A percentile compares a stretch with the other conserved stretches of the same genome.
Conservation (phyloP, 2,797 vertebrate genomes). For the Myotis planiceps region DNA sequence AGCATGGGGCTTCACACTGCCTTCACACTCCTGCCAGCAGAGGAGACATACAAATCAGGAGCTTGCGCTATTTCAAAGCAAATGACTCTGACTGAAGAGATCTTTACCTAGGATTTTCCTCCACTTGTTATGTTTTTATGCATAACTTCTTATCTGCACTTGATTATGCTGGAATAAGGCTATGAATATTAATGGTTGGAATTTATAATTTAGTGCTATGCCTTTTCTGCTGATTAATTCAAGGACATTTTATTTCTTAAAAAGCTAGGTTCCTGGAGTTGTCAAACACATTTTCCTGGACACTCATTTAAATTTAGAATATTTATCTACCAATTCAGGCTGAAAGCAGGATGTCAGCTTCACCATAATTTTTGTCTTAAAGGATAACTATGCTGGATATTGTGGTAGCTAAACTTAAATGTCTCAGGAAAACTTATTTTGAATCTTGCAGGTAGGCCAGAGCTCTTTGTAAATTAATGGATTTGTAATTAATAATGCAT, state of each 20-base stretch:
- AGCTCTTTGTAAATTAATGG: conserved; percentile 71
- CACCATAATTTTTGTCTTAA: conserved; percentile 67
- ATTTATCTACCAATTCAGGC: conserved; percentile 79
- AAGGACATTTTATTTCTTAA: conserved; percentile 88
- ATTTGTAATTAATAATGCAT: conserved; percentile 81
- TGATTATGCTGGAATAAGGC: conserved; percentile 86
- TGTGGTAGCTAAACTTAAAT: conserved; percentile 47
- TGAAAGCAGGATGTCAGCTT: conserved; percentile 72
- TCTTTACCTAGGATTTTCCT: conserved; percentile 78
- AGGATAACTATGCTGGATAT: conserved; percentile 44
- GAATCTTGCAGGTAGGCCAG: conserved; percentile 73
- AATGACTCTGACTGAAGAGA: conserved; percentile 77
- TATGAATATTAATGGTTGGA: conserved; percentile 90
- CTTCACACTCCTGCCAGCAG: conserved; percentile 72
- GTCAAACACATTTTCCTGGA: conserved; percentile 83
- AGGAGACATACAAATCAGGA: conserved; percentile 64
- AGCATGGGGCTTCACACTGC: conserved; percentile 48
- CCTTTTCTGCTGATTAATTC: conserved; percentile 90
- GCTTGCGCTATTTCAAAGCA: conserved; percentile 77
- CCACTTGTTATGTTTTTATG: conserved; percentile 84
- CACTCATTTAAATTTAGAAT: conserved; percentile 82
- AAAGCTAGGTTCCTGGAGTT: conserved; percentile 80
- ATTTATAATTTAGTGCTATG: conserved; percentile 89
- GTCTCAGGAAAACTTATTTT: conserved; percentile 73
- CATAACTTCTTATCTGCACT: conserved; percentile 87